Evolutionary conservation across 1,140 invertebrate species (phyloP), one percentile per base, ranked within the genome.

Genomic region (Coboldia fuscipes): DNA sequence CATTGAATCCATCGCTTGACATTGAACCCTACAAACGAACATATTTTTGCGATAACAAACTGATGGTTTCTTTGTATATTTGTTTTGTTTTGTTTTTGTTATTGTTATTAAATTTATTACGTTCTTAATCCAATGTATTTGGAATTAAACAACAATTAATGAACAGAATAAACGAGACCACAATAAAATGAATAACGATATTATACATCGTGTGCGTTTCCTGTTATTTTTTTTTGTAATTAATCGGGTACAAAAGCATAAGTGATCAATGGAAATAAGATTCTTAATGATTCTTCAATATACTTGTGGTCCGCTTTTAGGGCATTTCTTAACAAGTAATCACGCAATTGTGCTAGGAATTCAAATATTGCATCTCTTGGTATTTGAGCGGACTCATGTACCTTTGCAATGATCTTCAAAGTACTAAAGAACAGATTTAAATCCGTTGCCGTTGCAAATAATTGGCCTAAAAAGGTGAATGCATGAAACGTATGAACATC

Each of bases 151-250:
- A 27, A 3, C 12, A 27, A 27, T 4, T n/a, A 27, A 12, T 3
- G 14, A n/a, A 7, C 12, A 10, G 14, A 27, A n/a, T 14, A 10
- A 27, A 27, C 14, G 12, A 14, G 14, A 10, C 14, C 10, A 3
- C 24, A 27, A n/a, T 10, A 10, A 27, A 27, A n/a, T 12, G 14
- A n/a, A n/a, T n/a, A 34, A 34, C 5, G 10, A 12, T 21, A n/a
- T 13, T n/a, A n/a, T n/a, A 21, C 5, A 22, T 26, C 27, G 33
- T 24, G 17, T 30, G 16, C 16, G 29, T 14, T 13, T 34, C 21
- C n/a, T 34, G 15, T 23, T 16, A 17, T 34, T 34, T 26, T n/a
- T n/a, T 8, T 24, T 24, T n/a, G n/a, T n/a, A 24, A 24, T n/a
- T 7, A n/a, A 24, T 24, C n/a, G 23, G 23, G 7, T 24, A 8